Evolutionary conservation across 2,797 vertebrate species (phyloP).

Genomic region (Malurus leucopterus): DNA sequence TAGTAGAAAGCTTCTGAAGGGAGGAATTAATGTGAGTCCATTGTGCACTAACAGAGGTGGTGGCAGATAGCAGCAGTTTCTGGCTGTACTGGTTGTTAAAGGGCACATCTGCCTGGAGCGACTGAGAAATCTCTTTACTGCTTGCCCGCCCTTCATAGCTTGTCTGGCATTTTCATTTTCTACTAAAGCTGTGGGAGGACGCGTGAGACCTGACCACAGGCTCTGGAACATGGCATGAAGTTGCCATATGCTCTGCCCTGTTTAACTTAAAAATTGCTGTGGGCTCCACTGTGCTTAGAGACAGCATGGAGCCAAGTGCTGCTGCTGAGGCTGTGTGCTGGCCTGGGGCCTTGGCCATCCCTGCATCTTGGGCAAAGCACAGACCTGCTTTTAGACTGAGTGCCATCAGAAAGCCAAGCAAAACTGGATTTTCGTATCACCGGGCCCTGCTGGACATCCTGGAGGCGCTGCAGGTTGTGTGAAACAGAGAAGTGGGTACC

Average conservation of each 20-base stretch:
- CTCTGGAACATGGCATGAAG: neutral
- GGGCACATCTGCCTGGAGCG: neutral
- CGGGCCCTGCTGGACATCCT: neutral
- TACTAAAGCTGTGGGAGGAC: neutral
- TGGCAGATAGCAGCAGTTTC: neutral
- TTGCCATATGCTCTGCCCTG: neutral
- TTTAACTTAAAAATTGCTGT: neutral
- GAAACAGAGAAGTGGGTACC: neutral
- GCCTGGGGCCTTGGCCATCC: neutral
- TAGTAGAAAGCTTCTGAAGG: neutral
- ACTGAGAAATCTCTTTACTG: neutral
- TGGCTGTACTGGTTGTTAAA: neutral
- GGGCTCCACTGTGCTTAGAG: neutral
- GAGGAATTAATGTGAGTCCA: neutral
- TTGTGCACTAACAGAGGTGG: neutral
- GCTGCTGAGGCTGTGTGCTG: neutral
- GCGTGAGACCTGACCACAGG: neutral
- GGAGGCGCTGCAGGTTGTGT: neutral
- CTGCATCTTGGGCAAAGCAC: neutral
- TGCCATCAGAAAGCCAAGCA: neutral
- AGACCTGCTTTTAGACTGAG: neutral
- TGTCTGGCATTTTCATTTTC: neutral
- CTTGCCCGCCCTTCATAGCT: neutral
- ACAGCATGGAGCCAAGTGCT: neutral
- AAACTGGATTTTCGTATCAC: fast-evolving